Conservation (phyloP, 2,888 invertebrate genomes). For the Aphidoletes aphidimyza region DNA sequence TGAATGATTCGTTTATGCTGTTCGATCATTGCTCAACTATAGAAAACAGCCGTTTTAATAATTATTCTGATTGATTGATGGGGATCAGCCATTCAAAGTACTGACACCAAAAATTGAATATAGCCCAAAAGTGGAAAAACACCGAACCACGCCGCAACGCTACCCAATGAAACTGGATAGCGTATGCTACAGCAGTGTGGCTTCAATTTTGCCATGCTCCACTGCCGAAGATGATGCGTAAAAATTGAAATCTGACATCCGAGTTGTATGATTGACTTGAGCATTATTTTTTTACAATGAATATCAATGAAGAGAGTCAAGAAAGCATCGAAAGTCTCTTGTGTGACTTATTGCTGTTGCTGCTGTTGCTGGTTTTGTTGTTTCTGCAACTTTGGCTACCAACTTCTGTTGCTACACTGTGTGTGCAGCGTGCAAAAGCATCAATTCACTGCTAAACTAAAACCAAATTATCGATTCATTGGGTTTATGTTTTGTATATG, state of each 20-base stretch:
- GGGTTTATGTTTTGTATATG: not conserved
- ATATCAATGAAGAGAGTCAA: not conserved
- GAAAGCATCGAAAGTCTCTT: no score
- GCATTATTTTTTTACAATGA: not conserved
- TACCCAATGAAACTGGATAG: no score
- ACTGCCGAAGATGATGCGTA: not conserved
- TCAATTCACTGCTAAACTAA: no score
- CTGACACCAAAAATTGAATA: not conserved
- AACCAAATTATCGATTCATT: not conserved
- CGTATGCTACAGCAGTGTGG: no score
- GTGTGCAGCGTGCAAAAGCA: no score
- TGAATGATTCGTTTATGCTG: not conserved
- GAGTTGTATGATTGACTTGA: slow-evolving; percentile 1
- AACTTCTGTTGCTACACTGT: no score
- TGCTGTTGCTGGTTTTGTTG: no score
- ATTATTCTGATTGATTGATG: slow-evolving; percentile 10
- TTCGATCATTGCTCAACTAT: not conserved
- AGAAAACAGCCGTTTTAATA: not conserved
- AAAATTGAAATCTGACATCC: slow-evolving; percentile 20
- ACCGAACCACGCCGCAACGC: no score
- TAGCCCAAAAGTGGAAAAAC: no score
- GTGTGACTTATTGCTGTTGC: no score
- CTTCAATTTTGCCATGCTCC: not conserved
- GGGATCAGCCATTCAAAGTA: not conserved
- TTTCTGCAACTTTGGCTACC: no score